Percentiles rank a stretch among this genome's conserved stretches.
Evolutionary conservation across 1,140 invertebrate genomes (phyloP).

Genomic region (Polypedilum pembai): DNA sequence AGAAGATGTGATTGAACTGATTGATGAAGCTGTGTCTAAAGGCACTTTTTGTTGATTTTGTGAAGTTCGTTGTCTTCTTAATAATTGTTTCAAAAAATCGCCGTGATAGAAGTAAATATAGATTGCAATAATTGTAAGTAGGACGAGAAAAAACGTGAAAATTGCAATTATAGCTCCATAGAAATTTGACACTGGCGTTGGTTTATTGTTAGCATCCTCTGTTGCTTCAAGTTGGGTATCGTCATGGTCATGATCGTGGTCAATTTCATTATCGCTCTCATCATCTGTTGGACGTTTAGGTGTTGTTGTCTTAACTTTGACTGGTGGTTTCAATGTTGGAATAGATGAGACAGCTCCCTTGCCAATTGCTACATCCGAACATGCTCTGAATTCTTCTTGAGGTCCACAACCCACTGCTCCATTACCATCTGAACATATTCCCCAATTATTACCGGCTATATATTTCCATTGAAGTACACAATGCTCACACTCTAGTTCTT

Average conservation of each 20-base stretch:
- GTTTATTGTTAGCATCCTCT: slow-evolving; percentile 32
- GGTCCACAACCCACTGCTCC: slow-evolving; percentile 72
- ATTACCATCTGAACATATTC: slow-evolving; percentile 60
- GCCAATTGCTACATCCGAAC: slow-evolving; percentile 70
- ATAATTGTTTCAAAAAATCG: slow-evolving; percentile 45
- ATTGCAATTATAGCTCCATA: slow-evolving; percentile 44
- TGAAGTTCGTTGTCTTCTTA: slow-evolving; percentile 38
- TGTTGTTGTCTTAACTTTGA: slow-evolving; percentile 33
- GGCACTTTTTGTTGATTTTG: slow-evolving; percentile 29
- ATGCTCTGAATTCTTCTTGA: slow-evolving; percentile 80
- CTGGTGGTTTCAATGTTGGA: slow-evolving; percentile 33
- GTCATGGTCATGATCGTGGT: slow-evolving; percentile 14
- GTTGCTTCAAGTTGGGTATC: slow-evolving; percentile 23
- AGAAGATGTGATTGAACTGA: slow-evolving; percentile 32
- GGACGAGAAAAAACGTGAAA: slow-evolving; percentile 44
- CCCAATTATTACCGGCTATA: slow-evolving; percentile 74
- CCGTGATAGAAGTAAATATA: slow-evolving; percentile 46
- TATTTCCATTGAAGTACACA: slow-evolving; percentile 78
- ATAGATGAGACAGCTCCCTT: slow-evolving; percentile 40
- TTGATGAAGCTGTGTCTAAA: slow-evolving; percentile 29
- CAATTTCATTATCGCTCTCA: slow-evolving; percentile 27
- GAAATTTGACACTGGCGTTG: slow-evolving; percentile 37
- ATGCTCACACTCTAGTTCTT: slow-evolving; percentile 58
- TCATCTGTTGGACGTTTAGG: slow-evolving; percentile 32
- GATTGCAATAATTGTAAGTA: slow-evolving; percentile 44